Evolutionary conservation across 2,797 vertebrate species (phyloP), one percentile per base, ranked within the genome.

Genomic region (Limnodromus scolopaceus): DNA sequence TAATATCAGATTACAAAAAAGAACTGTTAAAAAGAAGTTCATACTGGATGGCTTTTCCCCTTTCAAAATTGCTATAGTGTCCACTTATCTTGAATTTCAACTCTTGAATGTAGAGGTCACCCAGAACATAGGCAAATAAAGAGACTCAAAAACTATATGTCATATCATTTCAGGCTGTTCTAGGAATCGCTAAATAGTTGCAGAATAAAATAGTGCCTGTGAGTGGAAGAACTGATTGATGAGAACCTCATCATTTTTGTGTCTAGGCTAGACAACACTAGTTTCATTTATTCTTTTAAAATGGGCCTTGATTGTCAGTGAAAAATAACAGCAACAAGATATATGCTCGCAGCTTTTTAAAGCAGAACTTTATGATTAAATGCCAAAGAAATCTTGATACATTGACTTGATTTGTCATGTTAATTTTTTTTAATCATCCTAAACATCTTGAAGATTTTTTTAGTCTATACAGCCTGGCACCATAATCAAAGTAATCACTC

Each of bases 401-500:
- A 32, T 8, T 25, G 63, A 16, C 16, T 63, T 81, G 24, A 83
- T 34, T 41, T 55, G 48, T 64, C 61, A 80, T 48, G 22, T 46
- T 63, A 45, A 13, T 23, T 19, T 51, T 69, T 46, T 88, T 27
- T 69, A 90, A 64, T 93, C 32, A 83, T 24, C 1, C 16, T 94
- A 70, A 77, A 48, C 48, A 53, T 65, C 10, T 86, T n/a, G 84
- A 63, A 55, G 72, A 13, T 3, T 18, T 18, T 70, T 70, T 80
- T 64, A 58, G 45, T 38, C n/a, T 92, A 5, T n/a, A 57, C 45
- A 86, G 28, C 17, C 77, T 72, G 18, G 17, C 39, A 63, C n/a
- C 27, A 20, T 81, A 93, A 92, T 89, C 83, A 66, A 88, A 84
- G 51, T 72, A 93, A 93, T 96, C 76, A 94, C 39, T 51, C 54